Conservation (phyloP, 2,888 invertebrate species). For the Mythimna ferrago region DNA sequence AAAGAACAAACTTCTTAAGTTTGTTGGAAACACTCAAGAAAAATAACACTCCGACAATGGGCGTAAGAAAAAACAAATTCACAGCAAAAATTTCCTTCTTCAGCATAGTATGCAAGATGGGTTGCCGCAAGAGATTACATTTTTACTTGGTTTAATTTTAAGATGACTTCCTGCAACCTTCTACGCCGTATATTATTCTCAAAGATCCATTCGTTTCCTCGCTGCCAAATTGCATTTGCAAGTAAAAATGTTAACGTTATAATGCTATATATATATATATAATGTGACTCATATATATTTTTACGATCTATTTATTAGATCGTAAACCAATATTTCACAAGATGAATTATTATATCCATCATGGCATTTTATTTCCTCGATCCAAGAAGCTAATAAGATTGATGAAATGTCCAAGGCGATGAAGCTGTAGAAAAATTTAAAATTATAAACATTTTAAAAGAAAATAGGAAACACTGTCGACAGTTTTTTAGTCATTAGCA, state of each 20-base stretch:
- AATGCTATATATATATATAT: background rate
- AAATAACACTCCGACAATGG: constrained; percentile 49
- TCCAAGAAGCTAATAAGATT: constrained; percentile 5
- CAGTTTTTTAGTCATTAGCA: constrained; percentile 53
- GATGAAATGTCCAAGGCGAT: constrained; percentile 9
- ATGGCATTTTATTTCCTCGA: background rate
- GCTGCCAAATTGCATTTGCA: constrained; percentile 34
- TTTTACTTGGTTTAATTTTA: constrained; percentile 58
- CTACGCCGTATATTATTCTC: constrained; percentile 35
- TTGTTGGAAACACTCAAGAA: constrained; percentile 46
- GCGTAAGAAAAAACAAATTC: constrained; percentile 48
- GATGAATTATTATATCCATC: background rate
- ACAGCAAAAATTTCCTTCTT: constrained; percentile 32
- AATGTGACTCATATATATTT: constrained; percentile 3
- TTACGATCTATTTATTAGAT: background rate
- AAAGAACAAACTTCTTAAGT: constrained; percentile 43
- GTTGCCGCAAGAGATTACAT: constrained; percentile 52
- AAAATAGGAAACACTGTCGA: constrained; percentile 18
- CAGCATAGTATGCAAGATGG: constrained; percentile 26
- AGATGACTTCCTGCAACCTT: constrained; percentile 48
- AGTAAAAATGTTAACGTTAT: constrained; percentile 15
- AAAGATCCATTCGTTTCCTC: constrained; percentile 30
- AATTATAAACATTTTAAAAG: constrained; percentile 28
- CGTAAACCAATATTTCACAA: background rate
- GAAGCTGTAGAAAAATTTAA: constrained; percentile 19